Percentiles rank a stretch among this genome's conserved stretches.
Evolutionary conservation across 2,797 vertebrate genomes (phyloP).

Genomic region (Spheniscus humboldti): DNA sequence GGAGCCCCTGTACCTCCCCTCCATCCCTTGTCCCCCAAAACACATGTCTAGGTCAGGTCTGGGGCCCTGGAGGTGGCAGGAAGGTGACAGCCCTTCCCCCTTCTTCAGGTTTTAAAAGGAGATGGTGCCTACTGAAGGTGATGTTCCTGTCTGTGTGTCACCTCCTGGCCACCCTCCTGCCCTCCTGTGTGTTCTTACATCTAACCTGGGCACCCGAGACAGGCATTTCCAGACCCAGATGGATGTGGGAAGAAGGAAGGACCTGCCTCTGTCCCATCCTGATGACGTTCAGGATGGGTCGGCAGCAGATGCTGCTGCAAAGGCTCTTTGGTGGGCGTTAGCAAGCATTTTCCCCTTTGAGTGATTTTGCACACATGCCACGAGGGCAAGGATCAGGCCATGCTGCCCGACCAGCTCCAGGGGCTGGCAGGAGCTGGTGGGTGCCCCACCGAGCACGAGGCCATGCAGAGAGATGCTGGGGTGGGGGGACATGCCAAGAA

Average conservation of each 20-base stretch:
- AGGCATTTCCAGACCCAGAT: background rate
- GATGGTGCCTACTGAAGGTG: background rate
- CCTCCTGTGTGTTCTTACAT: background rate
- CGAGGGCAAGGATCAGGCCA: background rate
- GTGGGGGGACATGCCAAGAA: accelerated
- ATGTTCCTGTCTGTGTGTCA: background rate
- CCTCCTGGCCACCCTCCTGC: background rate
- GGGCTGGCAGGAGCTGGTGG: background rate
- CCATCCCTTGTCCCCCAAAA: background rate
- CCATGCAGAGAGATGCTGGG: background rate
- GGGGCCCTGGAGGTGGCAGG: background rate
- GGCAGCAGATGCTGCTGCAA: background rate
- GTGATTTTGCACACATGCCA: background rate
- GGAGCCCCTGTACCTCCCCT: too few species aligned
- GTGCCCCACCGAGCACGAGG: background rate
- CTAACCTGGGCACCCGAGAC: accelerated
- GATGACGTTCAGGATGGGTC: background rate
- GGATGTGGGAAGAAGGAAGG: background rate
- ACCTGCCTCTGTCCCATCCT: background rate
- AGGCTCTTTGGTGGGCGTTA: accelerated
- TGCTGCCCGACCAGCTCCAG: background rate
- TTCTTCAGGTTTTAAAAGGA: background rate
- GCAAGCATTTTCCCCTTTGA: background rate
- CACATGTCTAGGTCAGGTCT: accelerated
- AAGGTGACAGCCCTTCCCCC: background rate